Evolutionary conservation across 2,113 vertebrate genomes (phyloP), one percentile per base, ranked within the genome.

Genomic region (Alligator mississippiensis): DNA sequence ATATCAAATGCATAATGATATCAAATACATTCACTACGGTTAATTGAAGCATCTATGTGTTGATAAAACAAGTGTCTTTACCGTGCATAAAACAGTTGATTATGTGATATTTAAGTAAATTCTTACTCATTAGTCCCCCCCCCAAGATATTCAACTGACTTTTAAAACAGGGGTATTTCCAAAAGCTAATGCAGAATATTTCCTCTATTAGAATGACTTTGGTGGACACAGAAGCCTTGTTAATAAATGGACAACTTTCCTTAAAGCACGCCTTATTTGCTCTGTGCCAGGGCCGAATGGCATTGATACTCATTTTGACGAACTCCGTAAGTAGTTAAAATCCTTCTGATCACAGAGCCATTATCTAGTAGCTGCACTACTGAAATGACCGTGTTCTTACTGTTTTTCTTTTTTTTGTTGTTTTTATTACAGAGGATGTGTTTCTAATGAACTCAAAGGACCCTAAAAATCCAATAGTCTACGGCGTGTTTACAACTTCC

Each of bases 171-270:
- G 79, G n/a, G 18, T 77, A 19, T 85, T 90, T 9, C 5, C 34
- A 84, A 75, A 80, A 68, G 62, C 25, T 81, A 61, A 87, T 18
- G 15, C 5, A 81, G 87, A 78, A 84, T 79, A n/a, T 92, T 28
- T 96, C 17, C 93, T 5, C 91, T 96, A 76, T 87, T 97, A 99
- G 99, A 99, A 99, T 93, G 99, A 99, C 88, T 98, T 99, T 58
- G 99, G 99, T 62, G 99, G 99, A 14, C 99, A 99, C 97, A 98
- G 99, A 93, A 99, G 99, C 95, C 98, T 99, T 72, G 99, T 99
- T 55, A 99, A 99, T 95, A 99, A 99, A 93, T 99, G 99, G 99
- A 99, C 99, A 13, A 99, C 99, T 22, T 99, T 99, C 91, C 97
- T 99, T 47, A 99, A 99, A 96, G 99, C 99, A 21, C 98, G 99